A percentile compares a stretch with the other conserved stretches of the same genome.
These are phyloP conservation scores for Coturnix japonica DNA, from an alignment of 2,113 vertebrate genomes.

Conservation along the genomic window DNA sequence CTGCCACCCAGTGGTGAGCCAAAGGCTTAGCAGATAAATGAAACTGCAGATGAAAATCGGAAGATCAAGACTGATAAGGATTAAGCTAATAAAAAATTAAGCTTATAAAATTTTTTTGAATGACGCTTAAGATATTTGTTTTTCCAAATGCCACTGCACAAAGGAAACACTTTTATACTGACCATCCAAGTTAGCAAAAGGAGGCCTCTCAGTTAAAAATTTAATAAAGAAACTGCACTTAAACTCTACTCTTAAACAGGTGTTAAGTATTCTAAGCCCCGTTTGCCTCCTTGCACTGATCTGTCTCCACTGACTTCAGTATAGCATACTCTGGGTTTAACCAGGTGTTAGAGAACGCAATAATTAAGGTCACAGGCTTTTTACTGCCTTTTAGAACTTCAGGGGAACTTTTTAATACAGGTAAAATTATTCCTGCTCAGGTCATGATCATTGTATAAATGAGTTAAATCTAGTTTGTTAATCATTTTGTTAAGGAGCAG, in stretches of 20 bases:
- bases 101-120: too few relatives aligned
- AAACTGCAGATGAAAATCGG: background rate
- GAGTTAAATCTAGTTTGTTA: background rate
- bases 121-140: background rate
- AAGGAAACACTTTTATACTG: background rate
- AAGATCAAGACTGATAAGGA: background rate
- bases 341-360: background rate
- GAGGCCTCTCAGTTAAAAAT: background rate
- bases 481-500: background rate
- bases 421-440: background rate
- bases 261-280: background rate
- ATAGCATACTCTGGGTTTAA: background rate
- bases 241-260: background rate
- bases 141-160: background rate
- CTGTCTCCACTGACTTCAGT: background rate
- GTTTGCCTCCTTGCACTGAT: rapidly evolving
- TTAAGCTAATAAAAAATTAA: background rate
- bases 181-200: background rate
- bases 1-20: slow-evolving; percentile 48
- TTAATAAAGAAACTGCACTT: background rate
- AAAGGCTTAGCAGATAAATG: background rate
- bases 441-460: background rate
- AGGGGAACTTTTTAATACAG: background rate
- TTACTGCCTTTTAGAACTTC: background rate
- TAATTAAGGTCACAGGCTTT: background rate